Base-by-base conservation (phyloP, 1,140 invertebrate genomes). In the Fopius arisanus region DNA sequence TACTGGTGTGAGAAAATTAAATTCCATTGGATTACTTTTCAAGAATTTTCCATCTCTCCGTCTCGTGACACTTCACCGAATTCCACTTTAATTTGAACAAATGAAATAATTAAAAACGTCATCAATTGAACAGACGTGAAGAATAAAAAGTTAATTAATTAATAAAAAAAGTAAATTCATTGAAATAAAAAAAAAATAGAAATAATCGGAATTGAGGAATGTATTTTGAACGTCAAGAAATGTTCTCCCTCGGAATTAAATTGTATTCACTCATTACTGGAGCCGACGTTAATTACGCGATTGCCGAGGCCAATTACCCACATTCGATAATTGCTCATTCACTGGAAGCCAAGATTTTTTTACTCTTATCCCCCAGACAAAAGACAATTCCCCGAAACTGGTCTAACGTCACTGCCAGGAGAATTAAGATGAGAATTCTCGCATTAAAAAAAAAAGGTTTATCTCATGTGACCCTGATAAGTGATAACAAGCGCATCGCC, bases 291-390 rank as follows among this genome's bases (percentile, higher is more conserved):
- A 59, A 59, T 59, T 59, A 28, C 54, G 23, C 54, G 21, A 59
- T 59, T 26, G 19, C 54, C 2, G 54, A 48, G 43, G 21, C 7
- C 54, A 59, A 59, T 59, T 59, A 59, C 23, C 43, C 54, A 59
- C 54, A 59, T 59, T 37, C 54, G 54, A 59, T 59, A 59, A 59
- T 59, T 59, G 54, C 54, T 9, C 54, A 28, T 59, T 59, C 19
- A 4, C 12, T 59, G 54, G 19, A 21, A 51, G n/a, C n/a, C 23
- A 59, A 23, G 9, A 21, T 26, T 19, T 59, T 23, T 59, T 59
- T 26, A 2, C 14, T 26, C 26, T 21, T 59, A 2, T 26, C 21
- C 14, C 3, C n/a, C 43, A 48, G 43, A 48, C 43, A 48, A 48
- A 48, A 48, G 43, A 19, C 43, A n/a, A 48, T 48, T 48, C 43